phyloP scores from a whole-genome alignment of 2,113 vertebrate genomes.

The Rhagologus leucostigma region DNA sequence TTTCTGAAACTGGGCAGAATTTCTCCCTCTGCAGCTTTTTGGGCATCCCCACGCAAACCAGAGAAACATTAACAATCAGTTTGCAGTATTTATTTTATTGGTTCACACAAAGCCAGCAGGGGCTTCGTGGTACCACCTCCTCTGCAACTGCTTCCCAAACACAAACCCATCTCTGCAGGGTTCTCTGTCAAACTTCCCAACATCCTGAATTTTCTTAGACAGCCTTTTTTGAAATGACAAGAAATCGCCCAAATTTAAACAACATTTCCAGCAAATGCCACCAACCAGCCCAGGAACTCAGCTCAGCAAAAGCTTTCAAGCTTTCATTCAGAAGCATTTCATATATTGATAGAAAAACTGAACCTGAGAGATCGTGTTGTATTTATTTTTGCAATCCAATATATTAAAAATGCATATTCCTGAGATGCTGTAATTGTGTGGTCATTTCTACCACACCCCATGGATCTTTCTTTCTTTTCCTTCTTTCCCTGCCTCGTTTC shows the following conservation, averaged over 20 bases:
- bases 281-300: neutral
- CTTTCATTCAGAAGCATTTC: neutral
- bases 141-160: neutral
- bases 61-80: neutral
- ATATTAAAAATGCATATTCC: neutral
- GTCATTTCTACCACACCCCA: neutral
- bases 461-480: too few species aligned
- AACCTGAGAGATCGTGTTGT: neutral
- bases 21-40: neutral
- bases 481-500: fast-evolving
- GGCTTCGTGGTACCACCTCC: neutral
- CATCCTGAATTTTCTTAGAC: neutral
- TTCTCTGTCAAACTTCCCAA: neutral
- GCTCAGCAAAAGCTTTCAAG: neutral
- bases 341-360: neutral
- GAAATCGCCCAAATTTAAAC: neutral
- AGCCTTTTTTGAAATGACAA: neutral
- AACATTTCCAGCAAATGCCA: neutral
- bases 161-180: neutral
- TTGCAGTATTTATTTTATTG: neutral
- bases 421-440: neutral
- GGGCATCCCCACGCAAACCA: neutral
- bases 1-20: neutral
- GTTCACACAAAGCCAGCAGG: neutral
- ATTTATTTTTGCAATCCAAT: neutral